These are phyloP conservation scores for Pyrrhia umbra DNA, from an alignment of 2,888 invertebrate genomes.

Conservation along the genomic window DNA sequence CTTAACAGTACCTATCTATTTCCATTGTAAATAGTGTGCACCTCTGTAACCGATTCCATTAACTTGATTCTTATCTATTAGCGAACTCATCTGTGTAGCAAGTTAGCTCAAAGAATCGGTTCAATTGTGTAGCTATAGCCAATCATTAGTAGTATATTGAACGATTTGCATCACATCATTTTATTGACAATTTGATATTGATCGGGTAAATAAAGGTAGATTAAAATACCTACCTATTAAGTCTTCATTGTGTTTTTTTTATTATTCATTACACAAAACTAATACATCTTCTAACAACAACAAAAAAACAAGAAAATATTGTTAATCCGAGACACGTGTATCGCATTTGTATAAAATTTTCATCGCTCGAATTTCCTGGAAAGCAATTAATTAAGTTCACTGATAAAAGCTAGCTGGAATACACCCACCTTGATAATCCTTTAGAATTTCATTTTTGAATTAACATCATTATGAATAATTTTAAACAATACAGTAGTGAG, in stretches of 20 bases:
- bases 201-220: neutral
- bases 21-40: constrained; percentile 12
- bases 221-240: too few relatives aligned
- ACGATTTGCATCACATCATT: constrained; percentile 35
- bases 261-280: too few relatives aligned
- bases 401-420: too few relatives aligned
- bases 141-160: constrained; percentile 18
- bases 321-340: constrained; percentile 3
- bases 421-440: too few relatives aligned
- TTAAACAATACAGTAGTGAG: too few relatives aligned
- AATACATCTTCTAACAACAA: constrained; percentile 4
- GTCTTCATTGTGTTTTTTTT: too few relatives aligned
- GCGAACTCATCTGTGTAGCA: neutral
- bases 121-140: constrained; percentile 3
- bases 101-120: constrained; percentile 15
- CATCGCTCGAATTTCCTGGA: neutral
- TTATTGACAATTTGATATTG: constrained; percentile 32
- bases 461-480: too few relatives aligned
- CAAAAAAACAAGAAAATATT: neutral
- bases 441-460: too few relatives aligned
- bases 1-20: constrained; percentile 32
- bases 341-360: neutral
- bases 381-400: neutral
- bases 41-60: constrained; percentile 4
- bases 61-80: constrained; percentile 5